Evolutionary conservation across 2,888 invertebrate species (phyloP), one percentile per base, ranked within the genome.

Genomic region (Gibbula magus): DNA sequence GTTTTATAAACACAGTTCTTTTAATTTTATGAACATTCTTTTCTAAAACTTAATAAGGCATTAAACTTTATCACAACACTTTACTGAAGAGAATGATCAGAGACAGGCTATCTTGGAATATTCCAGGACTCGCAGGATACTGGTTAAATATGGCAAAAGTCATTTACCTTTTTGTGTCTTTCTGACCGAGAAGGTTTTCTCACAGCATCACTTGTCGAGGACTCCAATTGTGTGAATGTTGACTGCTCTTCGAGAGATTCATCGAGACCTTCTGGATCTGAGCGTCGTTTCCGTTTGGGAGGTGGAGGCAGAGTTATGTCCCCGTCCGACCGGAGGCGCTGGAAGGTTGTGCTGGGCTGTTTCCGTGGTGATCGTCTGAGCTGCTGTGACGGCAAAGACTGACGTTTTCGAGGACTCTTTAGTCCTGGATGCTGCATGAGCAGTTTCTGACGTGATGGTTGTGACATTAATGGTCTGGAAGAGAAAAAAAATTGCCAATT

Each of bases 131-230:
- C 5, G 10, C 45, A 45, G 4, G 45, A 10, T 10, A 45, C 5
- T 7, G 10, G 13, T 10, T 45, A 13, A 45, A 1, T 1, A 45
- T 45, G 10, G 1, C 13, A 10, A 4, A n/a, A 18, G 20, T 32
- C 13, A 74, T 79, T 66, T 78, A 90, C 90, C 82, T 88, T 81
- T 81, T 88, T 88, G 77, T 90, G 90, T 80, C 89, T 85, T 66
- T 90, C 86, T 45, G 89, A 88, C 18, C 89, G 81, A 2, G 88
- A 86, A 77, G 81, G 54, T 45, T 75, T 79, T 18, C 51, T 29
- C 10, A 16, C 20, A 4, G 16, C 35, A 7, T 13, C 53, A 22
- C 32, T 66, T 25, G n/a, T n/a, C n/a, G 45, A 45, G 45, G 45
- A 22, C 18, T 51, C 22, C 32, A 20, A 16, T 52, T 67, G 29